phyloP scores from a whole-genome alignment of 2,888 invertebrate genomes.

The Spisula solida region DNA sequence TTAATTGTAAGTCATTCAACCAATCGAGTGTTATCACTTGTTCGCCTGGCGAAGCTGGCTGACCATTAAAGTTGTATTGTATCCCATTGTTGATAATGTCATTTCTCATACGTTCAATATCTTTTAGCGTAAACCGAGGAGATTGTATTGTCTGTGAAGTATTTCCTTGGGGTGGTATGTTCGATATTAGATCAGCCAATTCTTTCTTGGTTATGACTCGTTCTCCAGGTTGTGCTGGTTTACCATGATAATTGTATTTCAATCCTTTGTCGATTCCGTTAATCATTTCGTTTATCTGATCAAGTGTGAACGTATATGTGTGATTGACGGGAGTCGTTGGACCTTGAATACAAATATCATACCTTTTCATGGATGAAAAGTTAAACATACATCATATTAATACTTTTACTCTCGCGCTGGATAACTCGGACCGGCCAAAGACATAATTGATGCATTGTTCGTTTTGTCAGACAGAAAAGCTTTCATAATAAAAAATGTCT shows the following conservation, averaged over 20 bases:
- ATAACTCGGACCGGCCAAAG: no score
- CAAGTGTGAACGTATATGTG: background rate
- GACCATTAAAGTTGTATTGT: background rate
- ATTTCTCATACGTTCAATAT: background rate
- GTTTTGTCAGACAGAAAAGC: no score
- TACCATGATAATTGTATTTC: conserved; percentile 15
- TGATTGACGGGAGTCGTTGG: background rate
- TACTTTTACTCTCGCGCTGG: no score
- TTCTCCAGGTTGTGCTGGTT: background rate
- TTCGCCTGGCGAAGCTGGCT: background rate
- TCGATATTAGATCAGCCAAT: background rate
- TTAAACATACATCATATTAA: no score
- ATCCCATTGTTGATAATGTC: background rate
- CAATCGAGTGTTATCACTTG: background rate
- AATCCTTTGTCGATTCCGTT: background rate
- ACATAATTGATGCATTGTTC: no score
- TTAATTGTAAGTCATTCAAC: background rate
- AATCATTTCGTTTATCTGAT: conserved; percentile 31
- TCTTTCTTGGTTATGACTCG: background rate
- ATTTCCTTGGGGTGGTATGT: background rate
- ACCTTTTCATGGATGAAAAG: no score
- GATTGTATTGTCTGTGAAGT: background rate
- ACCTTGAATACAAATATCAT: background rate
- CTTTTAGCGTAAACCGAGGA: background rate
- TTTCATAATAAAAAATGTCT: no score